A percentile compares a stretch with the other conserved stretches of the same genome.
phyloP scores from a whole-genome alignment of 1,140 invertebrate genomes.

The Hestina assimilis region DNA sequence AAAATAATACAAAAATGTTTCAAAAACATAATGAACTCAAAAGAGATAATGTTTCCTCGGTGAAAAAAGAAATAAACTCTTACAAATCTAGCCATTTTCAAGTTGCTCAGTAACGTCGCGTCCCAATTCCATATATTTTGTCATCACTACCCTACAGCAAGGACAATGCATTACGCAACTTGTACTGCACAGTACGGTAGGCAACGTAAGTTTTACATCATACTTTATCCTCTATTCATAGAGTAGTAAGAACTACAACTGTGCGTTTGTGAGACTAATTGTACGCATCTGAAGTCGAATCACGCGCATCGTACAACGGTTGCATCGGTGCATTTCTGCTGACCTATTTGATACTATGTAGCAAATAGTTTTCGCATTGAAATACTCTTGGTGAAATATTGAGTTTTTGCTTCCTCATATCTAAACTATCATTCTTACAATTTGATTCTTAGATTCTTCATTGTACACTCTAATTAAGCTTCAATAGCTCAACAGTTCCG shows the following conservation, averaged over 20 bases:
- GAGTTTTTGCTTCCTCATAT: no score
- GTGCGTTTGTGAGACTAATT: conserved; percentile 9
- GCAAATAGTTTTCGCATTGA: conserved; percentile 22
- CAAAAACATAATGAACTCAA: no score
- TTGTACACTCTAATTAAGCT: no score
- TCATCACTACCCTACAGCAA: conserved; percentile 45
- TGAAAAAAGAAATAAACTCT: neutral
- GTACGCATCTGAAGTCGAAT: conserved; percentile 42
- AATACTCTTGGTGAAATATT: no score
- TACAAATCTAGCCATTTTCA: neutral
- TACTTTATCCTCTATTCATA: conserved; percentile 15
- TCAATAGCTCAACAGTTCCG: no score
- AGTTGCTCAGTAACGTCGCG: neutral
- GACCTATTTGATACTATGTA: conserved; percentile 54
- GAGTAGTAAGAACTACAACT: conserved; percentile 17
- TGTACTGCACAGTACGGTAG: conserved; percentile 21
- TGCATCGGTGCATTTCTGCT: conserved; percentile 45
- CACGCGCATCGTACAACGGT: conserved; percentile 63
- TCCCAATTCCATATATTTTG: conserved; percentile 33
- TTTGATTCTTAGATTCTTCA: no score
- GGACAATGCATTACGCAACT: conserved; percentile 58
- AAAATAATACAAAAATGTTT: neutral
- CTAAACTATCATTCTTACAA: no score
- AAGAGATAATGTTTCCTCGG: no score
- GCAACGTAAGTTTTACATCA: conserved; percentile 6